phyloP scores from a whole-genome alignment of 1,140 invertebrate species.

The Calycopis cecrops region DNA sequence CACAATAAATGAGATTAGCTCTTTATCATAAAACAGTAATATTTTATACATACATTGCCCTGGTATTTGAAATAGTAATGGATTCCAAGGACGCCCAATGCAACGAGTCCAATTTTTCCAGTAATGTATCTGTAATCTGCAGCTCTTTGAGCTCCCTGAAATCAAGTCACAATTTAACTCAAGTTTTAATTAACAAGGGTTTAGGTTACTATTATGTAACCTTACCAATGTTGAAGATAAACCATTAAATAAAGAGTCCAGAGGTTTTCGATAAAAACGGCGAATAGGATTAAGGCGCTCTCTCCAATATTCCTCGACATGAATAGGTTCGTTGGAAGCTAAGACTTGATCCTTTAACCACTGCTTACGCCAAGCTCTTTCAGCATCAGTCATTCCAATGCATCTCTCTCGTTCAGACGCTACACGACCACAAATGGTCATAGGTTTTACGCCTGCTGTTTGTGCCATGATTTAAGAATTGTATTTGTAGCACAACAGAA shows the following conservation, averaged over 20 bases:
- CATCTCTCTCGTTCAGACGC: conserved; percentile 84
- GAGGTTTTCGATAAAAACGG: conserved; percentile 82
- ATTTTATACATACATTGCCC: conserved; percentile 77
- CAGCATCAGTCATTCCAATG: conserved; percentile 87
- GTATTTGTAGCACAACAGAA: neutral
- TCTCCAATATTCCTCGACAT: conserved; percentile 80
- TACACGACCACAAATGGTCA: conserved; percentile 85
- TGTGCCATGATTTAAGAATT: conserved; percentile 47
- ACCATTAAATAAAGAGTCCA: conserved; percentile 78
- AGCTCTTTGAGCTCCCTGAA: conserved; percentile 76
- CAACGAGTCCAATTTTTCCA: conserved; percentile 77
- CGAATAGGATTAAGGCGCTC: conserved; percentile 86
- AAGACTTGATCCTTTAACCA: conserved; percentile 90
- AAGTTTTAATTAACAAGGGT: neutral
- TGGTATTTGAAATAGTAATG: conserved; percentile 89
- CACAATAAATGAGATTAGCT: too few species aligned
- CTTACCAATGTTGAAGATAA: conserved; percentile 77
- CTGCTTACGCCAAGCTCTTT: conserved; percentile 87
- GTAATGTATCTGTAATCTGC: conserved; percentile 76
- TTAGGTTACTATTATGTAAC: conserved; percentile 53
- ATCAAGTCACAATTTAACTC: conserved; percentile 23
- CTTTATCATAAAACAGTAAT: conserved; percentile 4
- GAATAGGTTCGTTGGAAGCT: conserved; percentile 81
- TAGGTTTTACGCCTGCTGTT: conserved; percentile 75
- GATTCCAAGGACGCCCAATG: conserved; percentile 66